Conservation (phyloP, 2,888 invertebrate genomes). For the Microdon myrmicae region DNA sequence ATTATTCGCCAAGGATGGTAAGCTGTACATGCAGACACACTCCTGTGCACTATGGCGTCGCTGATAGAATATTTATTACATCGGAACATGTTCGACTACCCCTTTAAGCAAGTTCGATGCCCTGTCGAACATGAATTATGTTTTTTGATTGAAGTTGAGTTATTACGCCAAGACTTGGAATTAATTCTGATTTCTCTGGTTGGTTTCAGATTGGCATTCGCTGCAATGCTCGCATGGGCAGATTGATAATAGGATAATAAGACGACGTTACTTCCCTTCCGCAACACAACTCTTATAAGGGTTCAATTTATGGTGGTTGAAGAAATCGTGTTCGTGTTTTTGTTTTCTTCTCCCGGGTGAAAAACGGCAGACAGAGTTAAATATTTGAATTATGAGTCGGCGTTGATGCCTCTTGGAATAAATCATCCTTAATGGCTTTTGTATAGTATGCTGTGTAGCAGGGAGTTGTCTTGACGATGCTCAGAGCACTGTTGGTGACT, state of each 20-base stretch:
- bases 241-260: conserved; percentile 32
- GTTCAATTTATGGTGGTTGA: conserved; percentile 36
- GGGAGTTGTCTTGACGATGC: no score
- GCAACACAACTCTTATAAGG: conserved; percentile 45
- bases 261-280: conserved; percentile 41
- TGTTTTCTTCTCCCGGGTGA: conserved; percentile 25
- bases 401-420: conserved; percentile 46
- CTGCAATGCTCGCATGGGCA: conserved; percentile 20
- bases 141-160: conserved; percentile 67
- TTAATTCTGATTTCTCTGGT: conserved; percentile 35
- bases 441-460: conserved; percentile 32
- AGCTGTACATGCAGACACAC: no score
- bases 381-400: conserved; percentile 52
- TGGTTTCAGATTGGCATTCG: conserved; percentile 4
- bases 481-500: no score
- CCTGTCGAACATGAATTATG: conserved; percentile 61
- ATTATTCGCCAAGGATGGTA: conserved; percentile 59
- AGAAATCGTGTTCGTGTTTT: conserved; percentile 11
- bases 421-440: conserved; percentile 52
- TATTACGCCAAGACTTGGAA: conserved; percentile 57
- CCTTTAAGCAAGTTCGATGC: conserved; percentile 38
- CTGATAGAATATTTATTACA: conserved; percentile 39
- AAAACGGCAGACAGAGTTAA: conserved; percentile 40
- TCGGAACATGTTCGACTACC: conserved; percentile 28
- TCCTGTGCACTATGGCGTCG: background rate